These are phyloP conservation scores for Synchiropus splendidus DNA, from an alignment of 2,113 vertebrate genomes.

Conservation along the genomic window DNA sequence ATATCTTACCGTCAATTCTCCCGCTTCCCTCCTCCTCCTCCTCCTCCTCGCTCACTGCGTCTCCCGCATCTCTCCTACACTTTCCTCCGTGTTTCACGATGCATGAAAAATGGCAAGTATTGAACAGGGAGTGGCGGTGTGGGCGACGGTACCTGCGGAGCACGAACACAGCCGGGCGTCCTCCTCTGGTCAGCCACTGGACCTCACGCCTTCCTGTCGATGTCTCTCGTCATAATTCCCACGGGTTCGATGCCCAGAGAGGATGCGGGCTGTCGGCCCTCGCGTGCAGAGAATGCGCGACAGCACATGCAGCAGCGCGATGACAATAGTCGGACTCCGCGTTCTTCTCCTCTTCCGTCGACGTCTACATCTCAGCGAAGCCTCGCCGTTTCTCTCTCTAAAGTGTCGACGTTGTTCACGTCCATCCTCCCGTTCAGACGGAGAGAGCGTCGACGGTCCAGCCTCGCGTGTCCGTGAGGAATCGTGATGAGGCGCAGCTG, in stretches of 20 bases:
- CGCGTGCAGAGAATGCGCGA: slow-evolving; percentile 4
- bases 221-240: slow-evolving; percentile 60
- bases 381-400: slow-evolving; percentile 10
- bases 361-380: slow-evolving; percentile 24
- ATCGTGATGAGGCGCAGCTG: slow-evolving; percentile 46
- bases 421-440: slow-evolving; percentile 34
- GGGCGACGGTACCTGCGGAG: too few species aligned
- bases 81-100: slow-evolving; percentile 28
- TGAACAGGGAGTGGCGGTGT: too few species aligned
- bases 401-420: slow-evolving; percentile 8
- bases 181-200: slow-evolving; percentile 25
- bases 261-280: slow-evolving; percentile 43
- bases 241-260: slow-evolving; percentile 49
- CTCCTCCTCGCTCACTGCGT: slow-evolving; percentile 57
- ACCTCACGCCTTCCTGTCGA: slow-evolving; percentile 54
- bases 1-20: slow-evolving; percentile 63
- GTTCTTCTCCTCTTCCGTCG: slow-evolving; percentile 19
- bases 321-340: slow-evolving; percentile 1
- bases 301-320: too few species aligned
- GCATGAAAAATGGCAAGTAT: slow-evolving; percentile 33
- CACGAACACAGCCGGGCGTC: background rate
- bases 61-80: slow-evolving; percentile 52
- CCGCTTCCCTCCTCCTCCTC: slow-evolving; percentile 27
- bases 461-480: slow-evolving; percentile 46
- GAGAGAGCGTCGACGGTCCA: slow-evolving; percentile 46